Base-by-base conservation (phyloP, 1,140 invertebrate genomes). In the Saxidomus purpurata region DNA sequence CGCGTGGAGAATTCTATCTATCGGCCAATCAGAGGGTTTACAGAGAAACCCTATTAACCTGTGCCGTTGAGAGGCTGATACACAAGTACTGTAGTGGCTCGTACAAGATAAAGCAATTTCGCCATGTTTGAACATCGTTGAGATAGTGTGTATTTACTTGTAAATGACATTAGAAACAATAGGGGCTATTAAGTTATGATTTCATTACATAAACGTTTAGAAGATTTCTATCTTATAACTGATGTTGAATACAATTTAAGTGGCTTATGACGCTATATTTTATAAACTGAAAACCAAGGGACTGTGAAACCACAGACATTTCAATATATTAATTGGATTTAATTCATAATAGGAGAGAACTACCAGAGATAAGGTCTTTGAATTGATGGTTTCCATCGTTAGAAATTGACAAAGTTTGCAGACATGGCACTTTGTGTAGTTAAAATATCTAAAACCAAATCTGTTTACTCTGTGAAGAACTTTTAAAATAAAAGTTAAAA, bases 1-100 rank as follows among this genome's bases (percentile, higher is more conserved):
- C 76, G 47, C 47, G 17, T 49, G 17, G 76, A 55, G 76, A 79
- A 79, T 79, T 52, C 31, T 79, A 79, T 79, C 76, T 79, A 52
- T 79, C 22, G 76, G 15, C 76, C 76, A 79, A 79, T 79, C 76
- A 38, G 40, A 52, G 15, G 4, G 47, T 28, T 47, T 52, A 79
- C 76, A 79, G 49, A 0, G 19, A 79, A 79, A 79, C 43, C 28
- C 76, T 49, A 79, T 79, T 79, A 79, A 79, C 76, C 76, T 49
- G 17, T 79, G 28, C 76, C 49, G 76, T 28, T 22, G 76, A 79
- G 76, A 79, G 76, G 17, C 34, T 49, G 3, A 52, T 55, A 79
- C 13, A 55, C 76, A 79, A 79, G 28, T 79, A 59, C 31, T 52
- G 76, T 28, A n/a, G 71, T 71, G 67, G 34, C 17, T 71, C 67